Conservation (phyloP, 2,888 invertebrate genomes). For the Iselma pallidipennis region DNA sequence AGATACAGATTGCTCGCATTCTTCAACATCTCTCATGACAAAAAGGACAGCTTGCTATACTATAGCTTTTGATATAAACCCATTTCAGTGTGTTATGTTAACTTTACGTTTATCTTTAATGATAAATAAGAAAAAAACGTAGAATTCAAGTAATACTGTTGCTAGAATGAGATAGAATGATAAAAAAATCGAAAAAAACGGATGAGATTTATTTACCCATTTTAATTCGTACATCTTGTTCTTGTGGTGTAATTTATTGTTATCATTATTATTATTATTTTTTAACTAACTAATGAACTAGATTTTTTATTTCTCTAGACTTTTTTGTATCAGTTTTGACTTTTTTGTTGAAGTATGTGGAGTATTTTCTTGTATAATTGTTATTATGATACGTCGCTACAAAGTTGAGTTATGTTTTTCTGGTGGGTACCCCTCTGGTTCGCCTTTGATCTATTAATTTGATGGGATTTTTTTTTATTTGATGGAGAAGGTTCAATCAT, state of each 20-base stretch:
- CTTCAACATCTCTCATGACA: constrained; percentile 33
- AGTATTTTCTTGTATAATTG: constrained; percentile 2
- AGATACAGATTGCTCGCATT: constrained; percentile 32
- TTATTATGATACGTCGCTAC: not conserved
- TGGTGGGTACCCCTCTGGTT: no score
- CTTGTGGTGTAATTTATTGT: constrained; percentile 14
- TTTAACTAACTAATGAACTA: constrained; percentile 6
- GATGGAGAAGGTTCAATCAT: no score
- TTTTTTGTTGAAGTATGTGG: constrained; percentile 10
- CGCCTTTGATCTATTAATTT: no score
- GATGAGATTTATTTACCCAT: not conserved
- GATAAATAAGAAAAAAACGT: not conserved
- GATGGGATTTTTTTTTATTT: no score
- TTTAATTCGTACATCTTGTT: constrained; percentile 10
- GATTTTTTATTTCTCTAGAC: constrained; percentile 9
- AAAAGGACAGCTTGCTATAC: constrained; percentile 32
- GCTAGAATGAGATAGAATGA: not conserved
- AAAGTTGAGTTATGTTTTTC: not conserved
- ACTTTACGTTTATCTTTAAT: not conserved
- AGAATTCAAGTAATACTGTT: not conserved
- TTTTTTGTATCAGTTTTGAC: no score
- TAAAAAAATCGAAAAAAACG: not conserved
- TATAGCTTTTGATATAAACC: constrained; percentile 18
- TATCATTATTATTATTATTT: constrained; percentile 4
- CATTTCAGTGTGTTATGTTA: constrained; percentile 4